These are phyloP conservation scores for Ibidorhyncha struthersii DNA, from an alignment of 2,113 vertebrate species.

Conservation along the genomic window DNA sequence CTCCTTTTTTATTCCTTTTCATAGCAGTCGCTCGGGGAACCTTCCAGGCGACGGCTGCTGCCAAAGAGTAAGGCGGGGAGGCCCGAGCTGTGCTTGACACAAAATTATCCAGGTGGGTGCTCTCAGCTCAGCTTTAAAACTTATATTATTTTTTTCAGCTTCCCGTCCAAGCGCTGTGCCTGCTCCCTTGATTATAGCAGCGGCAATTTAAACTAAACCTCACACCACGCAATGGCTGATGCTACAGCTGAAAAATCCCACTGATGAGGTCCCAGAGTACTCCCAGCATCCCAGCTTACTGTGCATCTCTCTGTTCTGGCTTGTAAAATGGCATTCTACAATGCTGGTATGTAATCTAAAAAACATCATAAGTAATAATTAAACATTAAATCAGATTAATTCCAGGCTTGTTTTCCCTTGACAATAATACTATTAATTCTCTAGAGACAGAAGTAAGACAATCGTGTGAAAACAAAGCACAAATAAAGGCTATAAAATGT, in stretches of 20 bases:
- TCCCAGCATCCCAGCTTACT: not conserved
- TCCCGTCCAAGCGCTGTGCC: not conserved
- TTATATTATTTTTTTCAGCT: not conserved
- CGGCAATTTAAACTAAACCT: not conserved
- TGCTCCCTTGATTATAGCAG: not conserved
- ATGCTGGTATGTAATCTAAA: not conserved
- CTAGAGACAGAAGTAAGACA: not conserved
- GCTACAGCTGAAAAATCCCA: not conserved
- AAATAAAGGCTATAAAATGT: constrained; percentile 5
- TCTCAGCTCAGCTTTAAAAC: constrained; percentile 21
- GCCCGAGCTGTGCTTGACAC: not conserved
- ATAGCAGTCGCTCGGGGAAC: not conserved
- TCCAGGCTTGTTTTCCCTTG: not conserved
- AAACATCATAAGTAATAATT: constrained; percentile 18
- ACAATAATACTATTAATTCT: not conserved
- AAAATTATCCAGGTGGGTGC: not conserved
- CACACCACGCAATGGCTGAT: not conserved
- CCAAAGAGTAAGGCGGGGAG: not conserved
- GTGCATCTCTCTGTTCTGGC: not conserved
- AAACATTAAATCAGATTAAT: constrained; percentile 47
- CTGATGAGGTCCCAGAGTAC: not conserved
- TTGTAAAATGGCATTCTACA: not conserved
- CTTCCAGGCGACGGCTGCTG: not conserved
- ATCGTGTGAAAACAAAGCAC: not conserved
- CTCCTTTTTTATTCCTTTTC: not conserved